These are phyloP conservation scores for Coecobrya sp. DNA, from an alignment of 2,888 invertebrate genomes.

Conservation along the genomic window DNA sequence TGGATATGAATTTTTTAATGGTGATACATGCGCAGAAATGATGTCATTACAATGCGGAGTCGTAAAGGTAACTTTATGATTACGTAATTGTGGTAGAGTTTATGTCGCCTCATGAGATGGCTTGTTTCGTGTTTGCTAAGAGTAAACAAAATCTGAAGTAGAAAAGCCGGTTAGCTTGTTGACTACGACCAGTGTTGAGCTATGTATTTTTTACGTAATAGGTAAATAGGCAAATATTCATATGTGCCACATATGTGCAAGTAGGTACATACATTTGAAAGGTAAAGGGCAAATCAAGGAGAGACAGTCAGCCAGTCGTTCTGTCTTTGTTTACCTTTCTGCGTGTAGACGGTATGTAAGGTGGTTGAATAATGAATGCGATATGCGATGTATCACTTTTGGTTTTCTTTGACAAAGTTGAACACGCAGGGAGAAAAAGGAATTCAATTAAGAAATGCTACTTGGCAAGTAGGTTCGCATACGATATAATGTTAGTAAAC, in stretches of 20 bases:
- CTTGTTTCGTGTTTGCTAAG: neutral
- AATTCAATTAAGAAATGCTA: no score
- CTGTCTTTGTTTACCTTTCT: neutral
- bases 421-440: no score
- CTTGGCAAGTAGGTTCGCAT: no score
- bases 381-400: neutral
- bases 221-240: no score
- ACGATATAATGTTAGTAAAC: no score
- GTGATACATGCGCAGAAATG: conserved; percentile 10
- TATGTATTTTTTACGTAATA: no score
- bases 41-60: neutral
- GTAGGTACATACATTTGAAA: neutral
- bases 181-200: neutral
- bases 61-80: neutral
- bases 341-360: neutral
- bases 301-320: neutral
- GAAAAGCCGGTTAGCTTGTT: conserved; percentile 20
- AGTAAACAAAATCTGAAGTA: neutral
- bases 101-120: neutral
- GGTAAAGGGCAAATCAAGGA: conserved; percentile 54
- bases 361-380: neutral
- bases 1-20: neutral
- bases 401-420: neutral
- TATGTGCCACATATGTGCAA: no score
- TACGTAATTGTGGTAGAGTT: neutral